Base-by-base conservation (phyloP, 2,113 vertebrate genomes). In the Cettia cetti region DNA sequence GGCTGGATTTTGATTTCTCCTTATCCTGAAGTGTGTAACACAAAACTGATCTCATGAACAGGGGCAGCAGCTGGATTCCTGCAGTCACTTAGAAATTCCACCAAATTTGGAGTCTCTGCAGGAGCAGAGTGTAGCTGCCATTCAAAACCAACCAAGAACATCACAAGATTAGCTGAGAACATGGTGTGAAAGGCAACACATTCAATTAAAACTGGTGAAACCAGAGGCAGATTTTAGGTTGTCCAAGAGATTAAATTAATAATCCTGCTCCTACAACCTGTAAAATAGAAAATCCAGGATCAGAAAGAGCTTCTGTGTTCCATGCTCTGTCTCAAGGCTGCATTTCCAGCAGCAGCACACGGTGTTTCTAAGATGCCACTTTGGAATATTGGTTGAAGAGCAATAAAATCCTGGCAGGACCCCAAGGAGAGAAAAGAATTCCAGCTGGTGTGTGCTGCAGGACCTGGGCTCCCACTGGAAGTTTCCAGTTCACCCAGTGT, bases 281-380 rank as follows among this genome's bases (percentile, higher is more conserved):
- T 35, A 80, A 45, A 69, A 66, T 0, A 47, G 57, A 88, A 87
- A 76, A 42, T 60, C 28, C 47, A 39, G 9, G 10, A 76, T 37
- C 49, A 74, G 37, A 65, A 76, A 18, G 14, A 60, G 19, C 27
- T 24, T 9, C 59, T 65, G 57, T 31, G 21, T 30, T 49, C 40
- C 68, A 47, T 28, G 22, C 37, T 28, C 31, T 31, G 24, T 45
- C 59, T 45, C 77, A 37, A 49, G 37, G 54, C 50, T 47, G 76
- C 1, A 0, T 30, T 82, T 81, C 33, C 89, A 77, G 60, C 60
- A 52, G 33, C 0, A 61, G 24, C 9, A 69, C 20, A 11, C 0
- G 0, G 33, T 11, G 5, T 77, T 90, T 35, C 35, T 30, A 86
- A 76, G 11, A 21, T 7, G 13, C 3, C 22, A 42, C 7, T 61